Percentiles rank a stretch among this genome's conserved stretches.
Conservation (phyloP, 1,140 invertebrate species). For the Meloidogyne chitwoodi region DNA sequence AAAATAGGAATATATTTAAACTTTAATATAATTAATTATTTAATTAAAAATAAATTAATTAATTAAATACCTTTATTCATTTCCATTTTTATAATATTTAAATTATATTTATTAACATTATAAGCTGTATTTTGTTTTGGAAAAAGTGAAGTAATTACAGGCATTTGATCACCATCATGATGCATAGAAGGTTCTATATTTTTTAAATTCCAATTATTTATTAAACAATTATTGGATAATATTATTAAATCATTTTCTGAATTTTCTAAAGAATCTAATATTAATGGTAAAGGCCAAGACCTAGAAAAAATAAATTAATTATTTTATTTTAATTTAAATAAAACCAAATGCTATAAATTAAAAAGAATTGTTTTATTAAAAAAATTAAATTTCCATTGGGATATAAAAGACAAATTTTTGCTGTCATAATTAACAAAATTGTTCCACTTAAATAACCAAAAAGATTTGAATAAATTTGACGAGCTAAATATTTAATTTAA, state of each 20-base stretch:
- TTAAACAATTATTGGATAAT: not conserved
- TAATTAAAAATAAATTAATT: too few species aligned
- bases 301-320: not conserved
- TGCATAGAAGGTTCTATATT: not conserved
- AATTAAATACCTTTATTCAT: not conserved
- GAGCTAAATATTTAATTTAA: not conserved
- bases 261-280: not conserved
- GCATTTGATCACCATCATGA: not conserved
- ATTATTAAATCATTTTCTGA: not conserved
- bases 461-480: constrained; percentile 1
- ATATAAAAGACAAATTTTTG: constrained; percentile 7
- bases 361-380: constrained; percentile 1
- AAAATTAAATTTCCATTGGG: not conserved
- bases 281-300: not conserved
- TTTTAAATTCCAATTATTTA: not conserved
- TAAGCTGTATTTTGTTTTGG: not conserved
- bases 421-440: constrained; percentile 1
- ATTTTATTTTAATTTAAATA: not conserved
- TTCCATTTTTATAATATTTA: not conserved
- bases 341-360: constrained; percentile 3
- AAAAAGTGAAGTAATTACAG: constrained; percentile 4
- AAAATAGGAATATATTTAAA: too few species aligned
- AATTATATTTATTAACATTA: not conserved
- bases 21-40: too few species aligned
- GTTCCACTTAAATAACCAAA: constrained; percentile 1